Base-by-base conservation (phyloP, 2,113 vertebrate species). In the Rynchops niger region DNA sequence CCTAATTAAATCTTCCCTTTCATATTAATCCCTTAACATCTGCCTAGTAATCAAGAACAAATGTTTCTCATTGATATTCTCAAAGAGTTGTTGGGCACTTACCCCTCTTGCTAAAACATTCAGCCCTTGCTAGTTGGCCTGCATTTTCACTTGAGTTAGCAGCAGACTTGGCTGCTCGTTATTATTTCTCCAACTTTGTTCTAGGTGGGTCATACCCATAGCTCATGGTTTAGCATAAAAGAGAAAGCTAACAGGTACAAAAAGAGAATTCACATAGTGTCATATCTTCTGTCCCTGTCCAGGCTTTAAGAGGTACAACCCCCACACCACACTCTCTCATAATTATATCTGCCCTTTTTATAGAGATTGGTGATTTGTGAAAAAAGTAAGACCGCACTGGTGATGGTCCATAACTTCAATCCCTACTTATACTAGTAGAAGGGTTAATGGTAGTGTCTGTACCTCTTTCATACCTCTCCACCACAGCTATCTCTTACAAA, bases 1-100 rank as follows among this genome's bases (percentile, higher is more conserved):
- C 42, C 56, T 78, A 91, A 87, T 71, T 94, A 89, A 90, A 50
- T 79, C 56, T 91, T 90, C 40, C 53, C 59, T 93, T 91, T 95
- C 42, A 13, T 71, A 67, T 84, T 93, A 94, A 94, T 91, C 69
- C 65, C 23, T 88, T 85, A 74, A 82, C 40, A 90, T 78, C 59
- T 91, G 32, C 59, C 59, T 74, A 84, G 71, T 61, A 90, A 95
- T 81, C 32, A 63, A 50, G 79, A 94, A 32, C 25, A 72, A 88
- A 67, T 76, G 14, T 56, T 86, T 90, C 58, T 70, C 73, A 72
- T n/a, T n/a, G 25, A 36, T 83, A 69, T 89, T 63, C 81, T 61
- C 43, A 47, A 23, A 52, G 43, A 69, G 20, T 11, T 69, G 11
- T 45, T 88, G 73, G 50, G 53, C 5, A 11, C 32, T 62, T 86